phyloP scores from a whole-genome alignment of 92 coral and sea anemone species.

The Phenganax stokvisi region DNA sequence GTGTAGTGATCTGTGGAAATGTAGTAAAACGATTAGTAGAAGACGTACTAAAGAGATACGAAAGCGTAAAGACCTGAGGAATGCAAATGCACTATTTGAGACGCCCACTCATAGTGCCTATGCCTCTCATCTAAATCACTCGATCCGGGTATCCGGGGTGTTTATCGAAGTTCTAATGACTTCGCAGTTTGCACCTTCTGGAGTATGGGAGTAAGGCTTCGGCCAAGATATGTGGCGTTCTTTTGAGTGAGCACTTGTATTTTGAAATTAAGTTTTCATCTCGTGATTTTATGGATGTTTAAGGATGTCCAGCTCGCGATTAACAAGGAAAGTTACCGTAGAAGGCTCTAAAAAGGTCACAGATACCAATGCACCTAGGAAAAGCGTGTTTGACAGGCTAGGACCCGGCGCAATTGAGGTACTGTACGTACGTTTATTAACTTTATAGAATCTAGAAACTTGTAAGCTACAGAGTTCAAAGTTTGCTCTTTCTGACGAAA shows the following conservation, averaged over 20 bases:
- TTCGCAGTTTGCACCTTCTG: no score
- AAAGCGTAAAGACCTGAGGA: no score
- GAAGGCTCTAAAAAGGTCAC: constrained; percentile 84
- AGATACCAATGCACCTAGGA: constrained; percentile 60
- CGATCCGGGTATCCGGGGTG: no score
- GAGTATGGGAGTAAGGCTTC: no score
- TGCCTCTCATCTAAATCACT: no score
- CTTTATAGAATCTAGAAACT: neutral
- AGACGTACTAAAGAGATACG: no score
- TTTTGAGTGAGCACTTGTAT: neutral
- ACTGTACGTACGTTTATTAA: neutral
- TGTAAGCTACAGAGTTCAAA: neutral
- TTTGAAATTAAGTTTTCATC: neutral
- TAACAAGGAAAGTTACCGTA: constrained; percentile 92
- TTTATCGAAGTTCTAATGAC: no score
- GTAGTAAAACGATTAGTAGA: no score
- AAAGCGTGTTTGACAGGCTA: constrained; percentile 93
- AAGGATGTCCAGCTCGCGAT: constrained; percentile 85
- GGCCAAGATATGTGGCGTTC: neutral
- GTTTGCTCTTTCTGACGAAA: no score
- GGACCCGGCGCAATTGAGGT: constrained; percentile 97
- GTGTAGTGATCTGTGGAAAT: no score
- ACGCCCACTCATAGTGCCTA: no score
- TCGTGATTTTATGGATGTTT: constrained; percentile 8
- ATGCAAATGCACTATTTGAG: no score